Base-by-base conservation (phyloP, 2,113 vertebrate species). In the Candoia aspera region DNA sequence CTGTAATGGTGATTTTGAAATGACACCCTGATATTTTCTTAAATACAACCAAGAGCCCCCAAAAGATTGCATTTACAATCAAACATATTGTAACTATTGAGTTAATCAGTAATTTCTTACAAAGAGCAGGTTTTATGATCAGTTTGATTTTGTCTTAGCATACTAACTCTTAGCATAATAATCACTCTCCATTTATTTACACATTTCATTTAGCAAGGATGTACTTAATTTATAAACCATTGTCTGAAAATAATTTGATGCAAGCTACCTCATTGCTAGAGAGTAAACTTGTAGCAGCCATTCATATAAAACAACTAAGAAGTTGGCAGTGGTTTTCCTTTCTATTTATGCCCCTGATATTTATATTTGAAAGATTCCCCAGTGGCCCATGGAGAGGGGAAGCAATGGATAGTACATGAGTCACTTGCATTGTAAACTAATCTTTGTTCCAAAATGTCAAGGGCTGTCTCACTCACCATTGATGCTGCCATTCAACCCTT, bases 351-450 rank as follows among this genome's bases (percentile, higher is more conserved):
- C 91, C 6, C 19, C 79, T 10, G 42, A 0, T 93, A 93, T 91
- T 93, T 93, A 62, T 86, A 90, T 87, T 92, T 90, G 60, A 42
- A 29, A 90, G 64, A 90, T 89, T 89, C 91, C 73, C 87, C 26
- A 57, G 29, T 86, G 42, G 79, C 58, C 58, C 46, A 53, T 8
- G 86, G 85, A 79, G 29, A 62, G 11, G 10, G 26, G 29, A 57
- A 12, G 58, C 29, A 60, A 6, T 2, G 57, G 91, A 91, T 87
- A 90, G 1, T 57, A 86, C 4, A 79, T 91, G 21, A 21, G 85
- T 94, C 73, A 89, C 37, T 92, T 94, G 12, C 37, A 58, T 3
- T 94, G 86, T 91, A 95, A 92, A 59, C 83, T 95, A 92, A 93
- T 87, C 79, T 79, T 93, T 91, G 29, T n/a, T 94, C 90, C 54